Base-by-base conservation (phyloP, 2,113 vertebrate genomes). In the Anhinga rufa region DNA sequence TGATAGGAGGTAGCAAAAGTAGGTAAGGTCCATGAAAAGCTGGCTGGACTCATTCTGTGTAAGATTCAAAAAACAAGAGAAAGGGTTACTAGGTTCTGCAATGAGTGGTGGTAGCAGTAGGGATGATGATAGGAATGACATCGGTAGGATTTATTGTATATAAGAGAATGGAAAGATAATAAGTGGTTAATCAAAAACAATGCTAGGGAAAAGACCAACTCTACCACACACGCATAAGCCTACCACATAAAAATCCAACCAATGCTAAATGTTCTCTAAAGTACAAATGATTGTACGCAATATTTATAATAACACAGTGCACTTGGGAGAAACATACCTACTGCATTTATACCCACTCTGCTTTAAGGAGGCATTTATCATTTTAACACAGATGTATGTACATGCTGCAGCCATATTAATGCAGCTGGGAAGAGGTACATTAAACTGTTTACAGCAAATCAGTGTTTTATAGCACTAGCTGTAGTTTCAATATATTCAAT, bases 401-500 rank as follows among this genome's bases (percentile, higher is more conserved):
- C 58, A 17, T 69, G 31, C 75, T 51, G 55, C 84, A 95, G 78
- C 81, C 17, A 6, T 14, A 82, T 74, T 72, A 91, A 91, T 91
- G 82, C 69, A 80, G 83, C 86, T 96, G 92, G 36, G 82, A 96
- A 71, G 84, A 70, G 66, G 54, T 54, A 81, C 70, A 81, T 94
- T 92, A 91, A 95, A 69, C 78, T 94, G 82, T 77, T 94, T 77
- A 80, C 78, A 91, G 62, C 82, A 87, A 95, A 95, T 92, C 84
- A 82, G 1, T 94, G 75, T 65, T 95, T 95, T 77, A 87, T 55
- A 95, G 74, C 91, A 69, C 49, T 66, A 76, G 77, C 71, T 88
- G 71, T 86, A 75, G 28, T 85, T 81, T 92, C 85, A 55, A 14
- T 93, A 64, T 66, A 85, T 90, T 90, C 69, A 71, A 7, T 49